Conservation (phyloP, 92 coral and sea anemone genomes). For the Siderastrea siderea region DNA sequence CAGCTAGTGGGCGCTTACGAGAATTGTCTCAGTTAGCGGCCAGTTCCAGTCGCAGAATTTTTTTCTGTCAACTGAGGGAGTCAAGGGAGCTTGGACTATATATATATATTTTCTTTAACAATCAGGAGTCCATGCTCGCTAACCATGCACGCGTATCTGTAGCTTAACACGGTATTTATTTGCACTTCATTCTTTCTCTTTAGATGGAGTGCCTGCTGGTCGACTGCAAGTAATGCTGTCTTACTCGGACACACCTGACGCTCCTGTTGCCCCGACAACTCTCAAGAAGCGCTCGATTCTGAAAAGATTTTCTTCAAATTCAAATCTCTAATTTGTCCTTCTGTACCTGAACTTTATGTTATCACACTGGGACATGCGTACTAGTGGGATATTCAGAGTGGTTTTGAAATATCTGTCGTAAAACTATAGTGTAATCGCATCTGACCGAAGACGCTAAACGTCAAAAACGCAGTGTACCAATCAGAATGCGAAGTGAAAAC, state of each 20-base stretch:
- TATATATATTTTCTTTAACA: no score
- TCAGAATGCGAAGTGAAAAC: background rate
- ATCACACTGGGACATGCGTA: background rate
- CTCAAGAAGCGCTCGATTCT: constrained; percentile 74
- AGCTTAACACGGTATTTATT: background rate
- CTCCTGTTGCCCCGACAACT: constrained; percentile 80
- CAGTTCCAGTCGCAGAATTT: no score
- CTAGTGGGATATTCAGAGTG: background rate
- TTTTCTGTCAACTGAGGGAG: no score
- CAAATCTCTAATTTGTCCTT: constrained; percentile 19
- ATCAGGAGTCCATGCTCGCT: no score
- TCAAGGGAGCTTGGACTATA: no score
- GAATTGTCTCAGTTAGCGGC: no score
- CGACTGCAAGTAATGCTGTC: constrained; percentile 89
- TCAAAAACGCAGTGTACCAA: background rate
- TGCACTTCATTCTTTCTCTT: background rate
- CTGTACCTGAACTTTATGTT: background rate
- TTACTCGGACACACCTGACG: constrained; percentile 90
- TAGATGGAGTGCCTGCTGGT: constrained; percentile 92
- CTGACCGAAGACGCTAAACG: background rate
- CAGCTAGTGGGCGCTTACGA: no score
- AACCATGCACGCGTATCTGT: background rate
- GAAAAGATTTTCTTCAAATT: constrained; percentile 68
- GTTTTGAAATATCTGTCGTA: background rate
- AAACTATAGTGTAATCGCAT: background rate